phyloP scores from a whole-genome alignment of 2,888 invertebrate genomes.

The Acronicta alni region DNA sequence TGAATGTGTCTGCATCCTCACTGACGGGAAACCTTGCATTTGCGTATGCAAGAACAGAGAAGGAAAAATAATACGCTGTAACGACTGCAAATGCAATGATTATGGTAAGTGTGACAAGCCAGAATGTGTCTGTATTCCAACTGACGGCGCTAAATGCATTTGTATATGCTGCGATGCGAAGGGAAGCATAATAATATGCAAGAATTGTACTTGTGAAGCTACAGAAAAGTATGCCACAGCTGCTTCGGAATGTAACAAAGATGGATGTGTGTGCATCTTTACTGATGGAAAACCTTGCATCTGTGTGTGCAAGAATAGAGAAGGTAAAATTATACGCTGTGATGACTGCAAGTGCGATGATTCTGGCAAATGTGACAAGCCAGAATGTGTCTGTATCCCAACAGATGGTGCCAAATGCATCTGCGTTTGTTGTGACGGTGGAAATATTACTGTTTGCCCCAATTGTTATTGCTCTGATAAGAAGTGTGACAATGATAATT shows the following conservation, averaged over 20 bases:
- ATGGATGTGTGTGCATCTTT: slow-evolving; percentile 42
- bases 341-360: slow-evolving; percentile 51
- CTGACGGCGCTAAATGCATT: slow-evolving; percentile 31
- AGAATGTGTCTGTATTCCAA: slow-evolving; percentile 63
- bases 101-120: slow-evolving; percentile 56
- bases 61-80: slow-evolving; percentile 47
- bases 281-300: slow-evolving; percentile 48
- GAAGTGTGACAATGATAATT: neutral
- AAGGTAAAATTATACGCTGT: slow-evolving; percentile 49
- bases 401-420: slow-evolving; percentile 12
- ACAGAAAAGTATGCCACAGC: neutral
- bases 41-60: slow-evolving; percentile 55
- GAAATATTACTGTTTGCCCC: neutral
- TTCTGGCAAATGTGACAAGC: slow-evolving; percentile 46
- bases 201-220: slow-evolving; percentile 32
- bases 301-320: slow-evolving; percentile 41
- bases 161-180: slow-evolving; percentile 41
- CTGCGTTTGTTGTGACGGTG: slow-evolving; percentile 12
- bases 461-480: neutral
- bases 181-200: slow-evolving; percentile 27
- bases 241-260: slow-evolving; percentile 21
- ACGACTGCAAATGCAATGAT: slow-evolving; percentile 59
- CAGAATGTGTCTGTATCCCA: slow-evolving; percentile 24
- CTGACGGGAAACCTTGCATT: slow-evolving; percentile 55
- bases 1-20: slow-evolving; percentile 51